phyloP scores from a whole-genome alignment of 35 echinoderm and acorn worm genomes.

The Ptychodera flava region DNA sequence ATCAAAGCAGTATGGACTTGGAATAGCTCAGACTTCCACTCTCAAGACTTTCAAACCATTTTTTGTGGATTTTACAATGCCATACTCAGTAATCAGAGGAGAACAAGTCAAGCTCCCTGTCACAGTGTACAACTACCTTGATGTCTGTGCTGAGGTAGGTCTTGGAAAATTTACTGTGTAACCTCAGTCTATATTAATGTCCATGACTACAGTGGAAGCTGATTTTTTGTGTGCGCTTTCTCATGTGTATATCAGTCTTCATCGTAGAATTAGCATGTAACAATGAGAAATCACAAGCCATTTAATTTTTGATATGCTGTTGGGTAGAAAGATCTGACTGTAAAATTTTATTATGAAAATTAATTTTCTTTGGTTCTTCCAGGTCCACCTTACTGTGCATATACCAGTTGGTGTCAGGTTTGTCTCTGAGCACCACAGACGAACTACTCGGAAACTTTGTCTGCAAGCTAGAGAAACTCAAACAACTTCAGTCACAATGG shows the following conservation, averaged over 20 bases:
- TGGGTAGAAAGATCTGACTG: too few species aligned
- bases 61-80: slow-evolving; percentile 79
- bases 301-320: too few species aligned
- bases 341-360: too few species aligned
- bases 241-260: too few species aligned
- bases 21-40: slow-evolving; percentile 37
- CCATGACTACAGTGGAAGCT: too few species aligned
- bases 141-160: slow-evolving; percentile 79
- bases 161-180: background rate
- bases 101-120: slow-evolving; percentile 79
- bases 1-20: slow-evolving; percentile 64
- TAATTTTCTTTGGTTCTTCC: background rate
- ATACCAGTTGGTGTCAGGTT: slow-evolving; percentile 69
- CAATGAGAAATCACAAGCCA: too few species aligned
- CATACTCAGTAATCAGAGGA: slow-evolving; percentile 83
- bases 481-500: slow-evolving; percentile 36
- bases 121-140: slow-evolving; percentile 75
- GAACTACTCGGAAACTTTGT: slow-evolving; percentile 47
- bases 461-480: slow-evolving; percentile 53
- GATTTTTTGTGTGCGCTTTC: too few species aligned
- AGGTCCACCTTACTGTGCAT: slow-evolving; percentile 49
- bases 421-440: slow-evolving; percentile 16
- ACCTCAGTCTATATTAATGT: too few species aligned
- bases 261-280: too few species aligned
- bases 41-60: slow-evolving; percentile 79